Evolutionary conservation across 2,888 invertebrate genomes (phyloP), one percentile per base, ranked within the genome.

Genomic region (Drosophila meridiana): DNA sequence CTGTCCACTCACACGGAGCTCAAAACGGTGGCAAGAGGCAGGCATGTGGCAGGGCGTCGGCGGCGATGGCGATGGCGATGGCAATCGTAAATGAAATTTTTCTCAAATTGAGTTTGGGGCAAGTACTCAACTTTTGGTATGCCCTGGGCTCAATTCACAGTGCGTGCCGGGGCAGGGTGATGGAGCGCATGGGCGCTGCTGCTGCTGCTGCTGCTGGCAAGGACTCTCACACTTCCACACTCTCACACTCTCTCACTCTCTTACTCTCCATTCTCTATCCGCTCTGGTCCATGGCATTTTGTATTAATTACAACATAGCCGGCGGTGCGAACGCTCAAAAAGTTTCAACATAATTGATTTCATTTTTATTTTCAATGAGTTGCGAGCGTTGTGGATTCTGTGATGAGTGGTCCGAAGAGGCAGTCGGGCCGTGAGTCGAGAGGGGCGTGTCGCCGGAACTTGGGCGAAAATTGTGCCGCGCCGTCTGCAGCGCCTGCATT

Each of bases 41-140:
- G 20, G 4, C 14, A 34, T 7, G 26, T n/a, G 34, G 43, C 20
- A 36, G 6, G 30, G 53, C 30, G 38, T 43, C 38, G 63, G 47
- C 40, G 26, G 68, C 65, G 73, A 78, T 78, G 14, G 2, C 38
- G 28, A 70, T 66, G 72, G 82, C 82, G 26, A 70, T 67, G 73
- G 83, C 82, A 84, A 80, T 89, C 82, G 87, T 69, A 89, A 89
- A 86, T 86, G 89, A 87, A 86, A 80, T 86, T 86, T 86, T 84
- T 70, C 76, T 82, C 78, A 86, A 86, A 86, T 89, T 86, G 89
- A 80, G 86, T 86, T 84, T 74, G 82, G 82, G 82, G 78, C 76
- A 86, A 87, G 82, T 87, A 80, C 89, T 84, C 85, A 89, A 82
- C 89, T 87, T 87, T 84, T 74, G 84, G 80, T 61, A 69, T 70